phyloP scores from a whole-genome alignment of 2,888 invertebrate species.

The Eudemis profundana region DNA sequence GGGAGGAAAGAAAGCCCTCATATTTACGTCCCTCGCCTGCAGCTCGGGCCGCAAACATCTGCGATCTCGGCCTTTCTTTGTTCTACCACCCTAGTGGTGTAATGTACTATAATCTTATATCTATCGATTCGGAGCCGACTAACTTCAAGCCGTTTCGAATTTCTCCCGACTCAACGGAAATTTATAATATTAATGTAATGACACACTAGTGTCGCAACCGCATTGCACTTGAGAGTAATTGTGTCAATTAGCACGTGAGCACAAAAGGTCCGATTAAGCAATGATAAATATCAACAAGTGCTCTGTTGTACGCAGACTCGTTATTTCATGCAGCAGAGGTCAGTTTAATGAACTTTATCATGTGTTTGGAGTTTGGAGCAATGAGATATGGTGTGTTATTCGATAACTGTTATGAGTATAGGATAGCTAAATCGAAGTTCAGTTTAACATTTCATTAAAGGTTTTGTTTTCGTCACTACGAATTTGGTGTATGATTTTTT shows the following conservation, averaged over 20 bases:
- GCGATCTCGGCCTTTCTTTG: too few species aligned
- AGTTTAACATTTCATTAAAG: neutral
- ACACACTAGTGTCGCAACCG: slow-evolving; percentile 23
- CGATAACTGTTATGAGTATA: slow-evolving; percentile 5
- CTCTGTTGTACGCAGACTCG: slow-evolving; percentile 11
- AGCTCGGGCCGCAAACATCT: too few species aligned
- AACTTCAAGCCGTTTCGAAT: neutral
- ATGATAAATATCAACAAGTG: slow-evolving; percentile 36
- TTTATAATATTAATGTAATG: slow-evolving; percentile 8
- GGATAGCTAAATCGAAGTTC: neutral
- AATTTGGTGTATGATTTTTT: neutral
- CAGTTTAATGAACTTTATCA: slow-evolving; percentile 29
- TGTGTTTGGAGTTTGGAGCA: slow-evolving; percentile 10
- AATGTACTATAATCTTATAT: too few species aligned
- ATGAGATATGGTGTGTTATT: slow-evolving; percentile 1
- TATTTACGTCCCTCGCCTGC: too few species aligned
- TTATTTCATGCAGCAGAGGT: slow-evolving; percentile 7
- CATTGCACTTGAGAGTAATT: slow-evolving; percentile 50
- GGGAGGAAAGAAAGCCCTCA: too few species aligned
- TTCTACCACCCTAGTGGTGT: too few species aligned
- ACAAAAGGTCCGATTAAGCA: slow-evolving; percentile 58
- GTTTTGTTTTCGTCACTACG: neutral
- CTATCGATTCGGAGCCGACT: too few species aligned
- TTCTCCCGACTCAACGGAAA: slow-evolving; percentile 20
- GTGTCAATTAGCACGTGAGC: slow-evolving; percentile 58